Evolutionary conservation across 2,113 vertebrate species (phyloP), one percentile per base, ranked within the genome.

Genomic region (Phycodurus eques): DNA sequence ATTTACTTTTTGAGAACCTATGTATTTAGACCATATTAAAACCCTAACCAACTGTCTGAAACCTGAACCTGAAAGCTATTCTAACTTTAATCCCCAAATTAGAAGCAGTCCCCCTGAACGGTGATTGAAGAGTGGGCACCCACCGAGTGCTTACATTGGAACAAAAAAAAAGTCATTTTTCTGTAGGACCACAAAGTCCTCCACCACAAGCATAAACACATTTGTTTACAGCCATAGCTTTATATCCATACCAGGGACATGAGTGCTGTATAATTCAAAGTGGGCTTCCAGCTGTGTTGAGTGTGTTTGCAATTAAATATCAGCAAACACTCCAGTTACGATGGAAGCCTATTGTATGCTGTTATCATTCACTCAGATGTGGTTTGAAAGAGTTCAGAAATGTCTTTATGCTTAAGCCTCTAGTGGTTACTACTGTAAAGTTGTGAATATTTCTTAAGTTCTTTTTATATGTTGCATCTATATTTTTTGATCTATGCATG

Each of bases 251-350:
- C 65, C 57, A 43, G 72, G 80, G 80, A 84, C 49, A 67, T 62
- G 78, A 68, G 74, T 75, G 67, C 68, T 59, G 19, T 76, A 49
- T 77, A 82, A 79, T 82, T 85, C 80, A 83, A 79, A 88, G 69
- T 59, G 79, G 73, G 70, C 46, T 70, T 80, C 77, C 81, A 85
- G 82, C 83, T 84, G 80, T 65, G 74, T 80, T 78, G 47, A 74
- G 81, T 88, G 79, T 89, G 84, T 83, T 89, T 87, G 87, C 85
- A 90, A 90, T 88, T 88, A 82, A 22, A 81, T 80, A 78, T 81
- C 78, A 82, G 67, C 81, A 85, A 83, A 82, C 82, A 76, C 63
- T 61, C 78, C 72, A 87, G 73, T 90, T 83, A 84, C 73, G 76
- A 82, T 67, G 73, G 74, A 84, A 78, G 70, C 80, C 75, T 68